These are phyloP conservation scores for Agelastica alni DNA, from an alignment of 2,888 invertebrate species.

Conservation along the genomic window DNA sequence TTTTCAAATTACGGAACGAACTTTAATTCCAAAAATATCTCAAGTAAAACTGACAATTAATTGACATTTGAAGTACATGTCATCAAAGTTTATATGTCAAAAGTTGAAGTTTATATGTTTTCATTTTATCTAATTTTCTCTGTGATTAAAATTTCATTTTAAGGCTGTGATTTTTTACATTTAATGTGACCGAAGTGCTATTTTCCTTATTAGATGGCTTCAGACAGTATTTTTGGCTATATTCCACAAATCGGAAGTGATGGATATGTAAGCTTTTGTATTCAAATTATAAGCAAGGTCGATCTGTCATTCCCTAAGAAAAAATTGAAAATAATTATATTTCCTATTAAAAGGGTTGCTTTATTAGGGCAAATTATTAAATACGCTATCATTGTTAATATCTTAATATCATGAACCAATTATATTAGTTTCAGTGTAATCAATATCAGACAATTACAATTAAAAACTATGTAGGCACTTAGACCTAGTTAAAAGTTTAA, in stretches of 20 bases:
- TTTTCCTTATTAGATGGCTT: constrained; percentile 51
- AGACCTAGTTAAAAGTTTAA: too few species aligned
- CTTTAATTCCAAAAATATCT: neutral
- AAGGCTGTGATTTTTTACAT: constrained; percentile 33
- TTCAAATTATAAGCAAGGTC: constrained; percentile 4
- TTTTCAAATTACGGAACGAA: neutral
- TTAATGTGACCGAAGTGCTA: constrained; percentile 31
- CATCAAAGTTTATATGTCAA: constrained; percentile 9
- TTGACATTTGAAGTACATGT: constrained; percentile 1
- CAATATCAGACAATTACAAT: constrained; percentile 16
- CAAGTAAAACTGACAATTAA: neutral
- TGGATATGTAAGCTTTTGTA: constrained; percentile 52
- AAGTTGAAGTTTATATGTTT: constrained; percentile 13
- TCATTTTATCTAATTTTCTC: constrained; percentile 18
- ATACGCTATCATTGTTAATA: neutral
- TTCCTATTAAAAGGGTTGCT: too few species aligned
- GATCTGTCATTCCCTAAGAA: constrained; percentile 4
- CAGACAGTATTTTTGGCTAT: constrained; percentile 55
- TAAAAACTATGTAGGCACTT: constrained; percentile 4
- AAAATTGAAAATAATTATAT: constrained; percentile 6
- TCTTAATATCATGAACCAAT: constrained; percentile 22
- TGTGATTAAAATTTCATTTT: constrained; percentile 22
- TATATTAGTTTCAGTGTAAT: constrained; percentile 13
- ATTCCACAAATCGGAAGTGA: constrained; percentile 53
- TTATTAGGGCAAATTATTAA: constrained; percentile 13